These are phyloP conservation scores for Drosophila nigricruria DNA, from an alignment of 2,888 invertebrate species.

Conservation along the genomic window DNA sequence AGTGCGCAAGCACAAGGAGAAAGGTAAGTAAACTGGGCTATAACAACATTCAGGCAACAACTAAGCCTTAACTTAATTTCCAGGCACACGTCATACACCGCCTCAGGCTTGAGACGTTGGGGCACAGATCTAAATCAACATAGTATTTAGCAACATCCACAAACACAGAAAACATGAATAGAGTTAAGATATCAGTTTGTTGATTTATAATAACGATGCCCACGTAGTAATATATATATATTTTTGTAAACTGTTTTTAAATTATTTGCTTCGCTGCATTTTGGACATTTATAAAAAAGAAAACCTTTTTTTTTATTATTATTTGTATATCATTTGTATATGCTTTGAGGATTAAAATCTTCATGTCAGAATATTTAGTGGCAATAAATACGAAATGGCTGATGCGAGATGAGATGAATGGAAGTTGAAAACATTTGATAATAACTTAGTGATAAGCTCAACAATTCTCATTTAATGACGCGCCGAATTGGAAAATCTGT, in stretches of 20 bases:
- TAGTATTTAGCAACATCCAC: constrained; percentile 39
- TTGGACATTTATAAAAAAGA: constrained; percentile 32
- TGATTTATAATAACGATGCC: constrained; percentile 10
- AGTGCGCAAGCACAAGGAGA: constrained; percentile 85
- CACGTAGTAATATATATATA: constrained; percentile 29
- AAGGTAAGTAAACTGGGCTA: constrained; percentile 85
- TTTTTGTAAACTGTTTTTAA: constrained; percentile 40
- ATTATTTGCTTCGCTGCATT: constrained; percentile 4
- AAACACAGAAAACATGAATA: constrained; percentile 38
- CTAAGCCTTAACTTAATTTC: neutral
- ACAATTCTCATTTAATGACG: constrained; percentile 31
- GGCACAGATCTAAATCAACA: constrained; percentile 28
- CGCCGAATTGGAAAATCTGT: constrained; percentile 26
- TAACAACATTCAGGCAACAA: neutral
- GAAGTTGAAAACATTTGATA: neutral
- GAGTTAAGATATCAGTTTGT: constrained; percentile 33
- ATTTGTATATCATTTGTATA: constrained; percentile 23
- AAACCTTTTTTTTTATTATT: constrained; percentile 26
- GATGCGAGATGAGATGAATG: constrained; percentile 13
- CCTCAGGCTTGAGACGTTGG: constrained; percentile 33
- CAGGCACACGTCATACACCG: constrained; percentile 61
- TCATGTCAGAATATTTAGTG: constrained; percentile 8
- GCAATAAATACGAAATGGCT: constrained; percentile 40
- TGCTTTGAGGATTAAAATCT: constrained; percentile 15
- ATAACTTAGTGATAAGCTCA: neutral